These are phyloP conservation scores for Onychostoma macrolepis DNA, from an alignment of 2,113 vertebrate genomes.

Conservation along the genomic window DNA sequence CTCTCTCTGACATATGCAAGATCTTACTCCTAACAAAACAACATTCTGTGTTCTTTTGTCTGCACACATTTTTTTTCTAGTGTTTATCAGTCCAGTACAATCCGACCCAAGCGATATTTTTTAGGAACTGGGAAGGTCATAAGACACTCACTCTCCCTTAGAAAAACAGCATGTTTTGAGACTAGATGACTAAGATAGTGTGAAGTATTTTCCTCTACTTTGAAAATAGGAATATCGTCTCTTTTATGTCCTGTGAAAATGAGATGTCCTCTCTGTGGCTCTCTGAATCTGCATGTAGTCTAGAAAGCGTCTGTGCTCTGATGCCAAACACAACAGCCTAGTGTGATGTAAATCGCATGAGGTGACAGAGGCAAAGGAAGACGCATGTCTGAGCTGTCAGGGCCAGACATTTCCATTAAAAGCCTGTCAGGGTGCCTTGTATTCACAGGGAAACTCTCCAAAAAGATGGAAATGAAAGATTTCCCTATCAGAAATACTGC, in stretches of 20 bases:
- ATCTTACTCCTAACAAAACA: not conserved
- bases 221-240: slow-evolving; percentile 33
- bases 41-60: not conserved
- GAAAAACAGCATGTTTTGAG: slow-evolving; percentile 26
- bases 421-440: slow-evolving; percentile 38
- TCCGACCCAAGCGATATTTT: not conserved
- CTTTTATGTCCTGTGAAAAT: slow-evolving; percentile 41
- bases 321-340: slow-evolving; percentile 55
- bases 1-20: not conserved
- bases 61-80: not conserved
- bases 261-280: slow-evolving; percentile 28
- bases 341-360: slow-evolving; percentile 50
- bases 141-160: not conserved
- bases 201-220: slow-evolving; percentile 18
- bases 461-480: slow-evolving; percentile 44
- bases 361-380: slow-evolving; percentile 54
- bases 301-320: slow-evolving; percentile 32
- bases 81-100: not conserved
- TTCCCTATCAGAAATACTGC: slow-evolving; percentile 39
- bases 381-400: slow-evolving; percentile 36
- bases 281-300: slow-evolving; percentile 37
- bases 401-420: slow-evolving; percentile 48
- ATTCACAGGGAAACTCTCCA: slow-evolving; percentile 11
- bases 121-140: not conserved
- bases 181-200: slow-evolving; percentile 34